Base-by-base conservation (phyloP, 2,113 vertebrate genomes). In the Struthio camelus region DNA sequence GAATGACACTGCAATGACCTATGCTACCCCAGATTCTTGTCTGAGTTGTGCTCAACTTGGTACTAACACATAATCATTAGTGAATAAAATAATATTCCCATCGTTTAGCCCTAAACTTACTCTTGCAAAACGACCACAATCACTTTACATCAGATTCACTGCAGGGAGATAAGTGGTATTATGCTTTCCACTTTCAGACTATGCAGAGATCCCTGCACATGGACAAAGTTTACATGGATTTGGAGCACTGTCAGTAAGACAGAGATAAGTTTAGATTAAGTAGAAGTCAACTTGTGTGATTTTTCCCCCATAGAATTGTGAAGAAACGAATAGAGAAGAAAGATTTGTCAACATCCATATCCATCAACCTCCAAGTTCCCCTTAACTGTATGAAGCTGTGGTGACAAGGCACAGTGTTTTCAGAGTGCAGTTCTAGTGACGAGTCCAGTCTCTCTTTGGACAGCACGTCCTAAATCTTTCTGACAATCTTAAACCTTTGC, bases 161-260 rank as follows among this genome's bases (percentile, higher is more conserved):
- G 10, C 10, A 72, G 51, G 9, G 11, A 76, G 10, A 10, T 75
- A 75, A 75, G 53, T 64, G 4, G 27, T 38, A 20, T 22, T 69
- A 40, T 64, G 20, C 22, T 79, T 71, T 85, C 32, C 53, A 4
- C 27, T 85, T 81, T 72, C 51, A 64, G 58, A 58, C 14, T 83
- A 1, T n/a, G 12, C 9, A 86, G 16, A 77, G 3, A 23, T 69
- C 9, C 40, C 62, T 58, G 32, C 22, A 23, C 0, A 1, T 65
- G n/a, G 50, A 64, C n/a, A 65, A 3, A 56, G 19, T 80, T 88
- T 80, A 23, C 32, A 20, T 1, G 6, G 3, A 28, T 94, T 65
- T 87, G 40, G 23, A 91, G 46, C 9, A 61, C 32, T 6, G 1
- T 32, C 58, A 84, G 51, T 44, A 70, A 70, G 66, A 22, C 5